Conservation (phyloP, 2,888 invertebrate genomes). For the Diplolepis rosae region DNA sequence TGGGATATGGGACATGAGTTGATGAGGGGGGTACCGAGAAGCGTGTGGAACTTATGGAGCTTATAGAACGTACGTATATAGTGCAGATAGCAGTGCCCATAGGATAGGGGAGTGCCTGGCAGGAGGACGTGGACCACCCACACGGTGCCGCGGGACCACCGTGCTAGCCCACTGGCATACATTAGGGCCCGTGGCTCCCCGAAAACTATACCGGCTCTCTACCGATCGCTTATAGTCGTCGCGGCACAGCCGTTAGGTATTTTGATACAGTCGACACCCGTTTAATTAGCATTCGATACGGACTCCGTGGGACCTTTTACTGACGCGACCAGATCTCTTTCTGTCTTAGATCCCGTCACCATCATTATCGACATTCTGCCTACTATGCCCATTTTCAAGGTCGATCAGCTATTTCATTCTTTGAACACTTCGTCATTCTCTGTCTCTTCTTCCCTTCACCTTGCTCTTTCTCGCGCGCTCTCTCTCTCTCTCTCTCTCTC, state of each 20-base stretch:
- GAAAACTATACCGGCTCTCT: conserved; percentile 52
- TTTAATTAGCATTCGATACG: conserved; percentile 72
- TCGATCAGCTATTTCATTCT: not conserved
- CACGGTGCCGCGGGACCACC: conserved; percentile 73
- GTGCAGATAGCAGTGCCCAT: conserved; percentile 63
- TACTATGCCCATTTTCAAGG: conserved; percentile 6
- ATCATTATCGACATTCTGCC: conserved; percentile 11
- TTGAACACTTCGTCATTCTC: not conserved
- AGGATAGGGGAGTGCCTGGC: conserved; percentile 67
- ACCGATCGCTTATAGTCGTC: conserved; percentile 58
- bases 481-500: too few species aligned
- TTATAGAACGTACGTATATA: conserved; percentile 59
- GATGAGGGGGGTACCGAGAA: conserved; percentile 36
- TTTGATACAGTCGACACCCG: conserved; percentile 72
- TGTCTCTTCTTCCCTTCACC: not conserved
- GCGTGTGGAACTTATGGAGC: conserved; percentile 40
- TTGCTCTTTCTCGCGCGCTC: not conserved
- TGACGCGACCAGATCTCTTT: conserved; percentile 18
- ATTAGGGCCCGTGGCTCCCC: conserved; percentile 68
- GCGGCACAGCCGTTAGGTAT: conserved; percentile 67
- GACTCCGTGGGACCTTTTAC: conserved; percentile 56
- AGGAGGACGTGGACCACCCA: conserved; percentile 73
- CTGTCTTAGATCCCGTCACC: conserved; percentile 20
- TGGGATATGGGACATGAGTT: conserved; percentile 43
- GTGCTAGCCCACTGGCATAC: conserved; percentile 74